A percentile compares a stretch with the other conserved stretches of the same genome.
Evolutionary conservation across 2,888 invertebrate species (phyloP).

Genomic region (Dryadula phaetusa): DNA sequence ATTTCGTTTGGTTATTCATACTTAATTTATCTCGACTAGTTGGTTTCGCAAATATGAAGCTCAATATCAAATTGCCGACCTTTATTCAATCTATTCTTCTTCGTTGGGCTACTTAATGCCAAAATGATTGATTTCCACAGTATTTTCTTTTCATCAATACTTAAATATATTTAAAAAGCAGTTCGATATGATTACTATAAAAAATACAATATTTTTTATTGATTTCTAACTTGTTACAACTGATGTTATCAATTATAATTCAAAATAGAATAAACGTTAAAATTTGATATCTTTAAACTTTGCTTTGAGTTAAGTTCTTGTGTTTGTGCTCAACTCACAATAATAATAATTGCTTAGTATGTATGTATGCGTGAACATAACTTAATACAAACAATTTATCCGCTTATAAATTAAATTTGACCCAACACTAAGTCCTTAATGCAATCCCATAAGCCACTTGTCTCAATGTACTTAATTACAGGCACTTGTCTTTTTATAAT

Average conservation of each 20-base stretch:
- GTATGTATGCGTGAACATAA: slow-evolving; percentile 32
- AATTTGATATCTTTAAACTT: neutral
- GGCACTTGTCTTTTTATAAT: neutral
- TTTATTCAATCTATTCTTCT: slow-evolving; percentile 15
- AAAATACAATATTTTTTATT: neutral
- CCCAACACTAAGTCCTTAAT: slow-evolving; percentile 34
- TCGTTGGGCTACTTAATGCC: slow-evolving; percentile 4
- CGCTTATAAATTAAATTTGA: slow-evolving; percentile 37
- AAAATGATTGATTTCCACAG: slow-evolving; percentile 10
- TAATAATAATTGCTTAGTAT: slow-evolving; percentile 21
- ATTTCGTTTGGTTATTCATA: slow-evolving; percentile 29
- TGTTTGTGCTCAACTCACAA: neutral
- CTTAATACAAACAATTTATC: slow-evolving; percentile 35
- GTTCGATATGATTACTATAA: neutral
- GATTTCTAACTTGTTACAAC: neutral
- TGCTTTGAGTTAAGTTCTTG: neutral
- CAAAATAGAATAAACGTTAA: neutral
- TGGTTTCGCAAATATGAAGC: slow-evolving; percentile 14
- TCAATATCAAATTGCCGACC: slow-evolving; percentile 22
- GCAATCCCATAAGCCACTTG: slow-evolving; percentile 22
- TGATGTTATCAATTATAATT: neutral
- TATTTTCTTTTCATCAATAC: neutral
- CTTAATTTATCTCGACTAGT: slow-evolving; percentile 22
- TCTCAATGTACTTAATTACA: slow-evolving; percentile 2
- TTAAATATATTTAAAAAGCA: neutral